phyloP scores from a whole-genome alignment of 2,888 invertebrate species.

The Lymantria dispar region DNA sequence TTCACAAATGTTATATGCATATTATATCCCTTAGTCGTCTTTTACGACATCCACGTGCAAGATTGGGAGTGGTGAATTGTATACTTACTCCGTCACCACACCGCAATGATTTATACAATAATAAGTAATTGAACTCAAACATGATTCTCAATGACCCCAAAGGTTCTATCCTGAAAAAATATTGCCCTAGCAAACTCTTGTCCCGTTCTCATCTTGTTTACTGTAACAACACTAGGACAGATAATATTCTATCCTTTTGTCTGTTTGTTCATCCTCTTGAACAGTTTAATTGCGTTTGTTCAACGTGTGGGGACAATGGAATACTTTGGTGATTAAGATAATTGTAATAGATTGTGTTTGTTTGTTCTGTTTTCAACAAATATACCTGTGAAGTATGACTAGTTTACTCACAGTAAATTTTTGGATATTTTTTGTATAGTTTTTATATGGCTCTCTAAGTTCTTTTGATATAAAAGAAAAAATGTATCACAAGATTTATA shows the following conservation, averaged over 20 bases:
- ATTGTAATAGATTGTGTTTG: background rate
- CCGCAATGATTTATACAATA: no score
- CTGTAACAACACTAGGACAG: conserved; percentile 39
- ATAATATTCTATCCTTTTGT: conserved; percentile 38
- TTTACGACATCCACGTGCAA: no score
- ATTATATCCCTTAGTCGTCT: no score
- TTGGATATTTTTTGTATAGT: no score
- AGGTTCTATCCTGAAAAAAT: conserved; percentile 51
- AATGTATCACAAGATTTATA: no score
- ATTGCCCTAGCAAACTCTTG: conserved; percentile 46
- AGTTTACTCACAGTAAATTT: no score
- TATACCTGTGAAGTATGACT: no score
- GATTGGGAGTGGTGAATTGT: no score
- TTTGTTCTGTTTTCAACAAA: background rate
- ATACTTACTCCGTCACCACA: no score
- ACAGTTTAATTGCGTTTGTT: conserved; percentile 62
- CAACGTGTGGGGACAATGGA: conserved; percentile 41
- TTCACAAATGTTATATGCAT: no score
- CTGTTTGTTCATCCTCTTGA: conserved; percentile 25
- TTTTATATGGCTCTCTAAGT: no score
- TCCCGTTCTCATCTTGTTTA: conserved; percentile 51
- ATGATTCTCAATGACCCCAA: conserved; percentile 1
- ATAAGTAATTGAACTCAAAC: background rate
- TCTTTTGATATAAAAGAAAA: no score
- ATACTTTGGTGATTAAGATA: conserved; percentile 2